phyloP scores from a whole-genome alignment of 2,888 invertebrate species.

The Amphimallon solstitiale region DNA sequence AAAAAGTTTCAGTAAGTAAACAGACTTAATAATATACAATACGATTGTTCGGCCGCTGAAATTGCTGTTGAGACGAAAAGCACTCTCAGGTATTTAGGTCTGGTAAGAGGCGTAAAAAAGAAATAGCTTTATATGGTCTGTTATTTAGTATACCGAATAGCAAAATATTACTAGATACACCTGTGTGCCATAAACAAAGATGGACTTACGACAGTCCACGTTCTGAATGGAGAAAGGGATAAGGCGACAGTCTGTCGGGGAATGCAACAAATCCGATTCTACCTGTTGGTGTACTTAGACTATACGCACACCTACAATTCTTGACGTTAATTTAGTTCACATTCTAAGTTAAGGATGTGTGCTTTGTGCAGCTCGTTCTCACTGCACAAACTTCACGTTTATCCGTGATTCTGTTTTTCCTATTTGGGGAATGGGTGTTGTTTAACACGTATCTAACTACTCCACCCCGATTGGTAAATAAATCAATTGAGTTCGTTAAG shows the following conservation, averaged over 20 bases:
- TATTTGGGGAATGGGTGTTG: conserved; percentile 16
- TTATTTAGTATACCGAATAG: conserved; percentile 58
- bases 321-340: conserved; percentile 28
- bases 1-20: conserved; percentile 33
- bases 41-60: conserved; percentile 41
- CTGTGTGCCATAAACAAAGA: conserved; percentile 52
- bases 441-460: conserved; percentile 15
- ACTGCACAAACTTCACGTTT: conserved; percentile 30
- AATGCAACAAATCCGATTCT: conserved; percentile 63
- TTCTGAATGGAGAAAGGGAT: conserved; percentile 52
- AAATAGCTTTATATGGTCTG: conserved; percentile 59
- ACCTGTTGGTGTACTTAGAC: conserved; percentile 54
- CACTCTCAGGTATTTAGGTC: conserved; percentile 58
- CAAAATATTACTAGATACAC: conserved; percentile 50
- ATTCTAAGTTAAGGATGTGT: conserved; percentile 30
- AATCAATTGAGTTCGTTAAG: too few relatives aligned
- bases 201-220: conserved; percentile 41
- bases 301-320: conserved; percentile 36
- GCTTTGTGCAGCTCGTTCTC: conserved; percentile 22
- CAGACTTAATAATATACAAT: neutral
- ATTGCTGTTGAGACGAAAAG: conserved; percentile 49
- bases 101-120: conserved; percentile 58
- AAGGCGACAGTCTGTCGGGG: conserved; percentile 62
- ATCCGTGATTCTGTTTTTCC: conserved; percentile 22
- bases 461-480: conserved; percentile 3